A percentile compares a stretch with the other conserved stretches of the same genome.
Conservation (phyloP, 2,888 invertebrate species). For the Onthophagus sagittarius region DNA sequence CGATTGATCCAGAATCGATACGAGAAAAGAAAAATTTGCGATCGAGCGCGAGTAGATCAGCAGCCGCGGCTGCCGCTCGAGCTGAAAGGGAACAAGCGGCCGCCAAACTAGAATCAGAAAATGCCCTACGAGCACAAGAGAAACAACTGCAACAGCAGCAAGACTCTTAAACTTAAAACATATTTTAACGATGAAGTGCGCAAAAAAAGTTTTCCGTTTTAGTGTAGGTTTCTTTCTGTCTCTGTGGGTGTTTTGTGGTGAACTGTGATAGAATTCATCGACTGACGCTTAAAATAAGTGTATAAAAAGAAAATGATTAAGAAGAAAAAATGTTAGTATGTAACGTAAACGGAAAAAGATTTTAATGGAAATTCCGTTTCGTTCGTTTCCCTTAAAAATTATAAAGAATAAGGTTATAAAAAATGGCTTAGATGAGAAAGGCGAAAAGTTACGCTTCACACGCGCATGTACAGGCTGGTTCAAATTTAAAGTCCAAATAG, state of each 20-base stretch:
- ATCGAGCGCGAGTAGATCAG: conserved; percentile 71
- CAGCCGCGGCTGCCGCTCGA: conserved; percentile 54
- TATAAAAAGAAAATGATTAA: neutral
- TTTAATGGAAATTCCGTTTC: neutral
- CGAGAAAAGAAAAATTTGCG: conserved; percentile 59
- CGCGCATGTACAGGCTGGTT: no score
- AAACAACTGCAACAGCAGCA: conserved; percentile 27
- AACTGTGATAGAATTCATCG: conserved; percentile 3
- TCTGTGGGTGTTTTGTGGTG: conserved; percentile 14
- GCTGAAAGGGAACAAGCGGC: conserved; percentile 49
- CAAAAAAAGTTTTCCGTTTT: conserved; percentile 7
- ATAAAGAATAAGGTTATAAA: neutral
- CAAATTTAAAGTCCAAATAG: no score
- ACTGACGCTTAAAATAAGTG: conserved; percentile 27
- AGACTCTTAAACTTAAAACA: conserved; percentile 31
- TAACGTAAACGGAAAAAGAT: neutral
- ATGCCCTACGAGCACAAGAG: conserved; percentile 40
- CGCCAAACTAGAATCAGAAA: conserved; percentile 45
- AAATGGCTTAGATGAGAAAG: neutral
- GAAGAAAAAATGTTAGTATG: neutral
- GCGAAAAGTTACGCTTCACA: neutral
- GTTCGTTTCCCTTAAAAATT: neutral
- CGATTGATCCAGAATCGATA: conserved; percentile 55
- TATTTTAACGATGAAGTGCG: conserved; percentile 26
- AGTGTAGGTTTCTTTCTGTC: neutral